Base-by-base conservation (phyloP, 2,888 invertebrate species). In the Drosophila meridiana region DNA sequence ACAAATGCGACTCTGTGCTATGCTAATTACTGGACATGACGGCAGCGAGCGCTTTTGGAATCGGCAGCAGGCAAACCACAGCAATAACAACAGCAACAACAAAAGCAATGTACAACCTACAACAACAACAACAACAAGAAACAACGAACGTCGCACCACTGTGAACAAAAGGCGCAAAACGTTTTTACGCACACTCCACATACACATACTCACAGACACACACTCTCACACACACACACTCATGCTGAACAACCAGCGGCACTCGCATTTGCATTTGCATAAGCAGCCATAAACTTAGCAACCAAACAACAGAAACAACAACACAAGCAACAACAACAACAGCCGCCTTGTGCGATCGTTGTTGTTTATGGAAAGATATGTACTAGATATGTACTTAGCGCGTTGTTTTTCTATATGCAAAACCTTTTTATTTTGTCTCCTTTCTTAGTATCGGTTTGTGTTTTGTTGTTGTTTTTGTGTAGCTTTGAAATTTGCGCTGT, bases 1-100 rank as follows among this genome's bases (percentile, higher is more conserved):
- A 74, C 81, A 81, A 74, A 77, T 80, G 70, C 73, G 76, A 70
- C 82, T 87, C 84, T 79, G 85, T 80, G 87, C 90, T 87, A 87
- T 87, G 86, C 89, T 87, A 87, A 87, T 87, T 87, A 90, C 88
- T 85, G 90, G 88, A 85, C 87, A 90, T 86, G 87, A 86, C 86
- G 76, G 74, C 87, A 76, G 69, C 80, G 75, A 80, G 65, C 65
- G 82, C 73, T 83, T 85, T 82, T 67, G 73, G 83, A 86, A 76
- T 69, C 87, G 76, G 56, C 78, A 71, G 62, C 66, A 69, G 36
- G 40, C 55, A 67, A 43, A 9, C 38, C 56, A 34, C 60, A 63
- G 20, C 45, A 59, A 30, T 57, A 63, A n/a, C 50, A 60, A 47
- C 72, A 71, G 42, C 14, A 11, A 3, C 47, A 28, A 8, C 26